These are phyloP conservation scores for Etheostoma nigrum DNA, from an alignment of 2,797 vertebrate species.

Conservation along the genomic window DNA sequence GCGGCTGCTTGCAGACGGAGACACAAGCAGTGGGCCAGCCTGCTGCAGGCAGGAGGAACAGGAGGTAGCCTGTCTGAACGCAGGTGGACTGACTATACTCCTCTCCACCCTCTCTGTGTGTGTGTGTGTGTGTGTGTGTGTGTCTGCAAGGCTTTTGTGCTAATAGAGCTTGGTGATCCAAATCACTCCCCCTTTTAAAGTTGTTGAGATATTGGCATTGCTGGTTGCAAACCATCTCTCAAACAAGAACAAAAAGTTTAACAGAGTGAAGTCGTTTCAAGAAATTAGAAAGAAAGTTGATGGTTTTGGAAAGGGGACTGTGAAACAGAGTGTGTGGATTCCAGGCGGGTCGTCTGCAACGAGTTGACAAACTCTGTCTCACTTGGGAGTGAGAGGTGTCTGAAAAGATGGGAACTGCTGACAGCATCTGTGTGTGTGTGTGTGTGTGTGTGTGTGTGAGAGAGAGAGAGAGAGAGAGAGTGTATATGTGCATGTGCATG, in stretches of 20 bases:
- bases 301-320: constrained; percentile 61
- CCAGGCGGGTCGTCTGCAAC: constrained; percentile 63
- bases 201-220: constrained; percentile 22
- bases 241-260: constrained; percentile 44
- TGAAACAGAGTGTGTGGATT: constrained; percentile 70
- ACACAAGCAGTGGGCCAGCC: constrained; percentile 73
- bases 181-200: background rate
- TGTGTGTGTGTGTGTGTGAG: background rate
- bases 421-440: constrained; percentile 66
- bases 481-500: constrained; percentile 19
- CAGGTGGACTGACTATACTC: constrained; percentile 72
- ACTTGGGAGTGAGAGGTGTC: constrained; percentile 81
- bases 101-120: constrained; percentile 36
- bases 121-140: constrained; percentile 3
- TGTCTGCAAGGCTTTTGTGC: constrained; percentile 33
- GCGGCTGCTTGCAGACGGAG: constrained; percentile 82
- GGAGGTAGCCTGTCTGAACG: constrained; percentile 70
- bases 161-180: constrained; percentile 36
- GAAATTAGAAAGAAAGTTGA: constrained; percentile 57
- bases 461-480: background rate
- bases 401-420: constrained; percentile 78
- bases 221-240: constrained; percentile 26
- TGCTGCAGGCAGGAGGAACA: constrained; percentile 68
- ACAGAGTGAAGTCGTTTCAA: constrained; percentile 37
- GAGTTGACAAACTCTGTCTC: constrained; percentile 80